Conservation (phyloP, 2,113 vertebrate genomes). For the Burhinus oedicnemus region DNA sequence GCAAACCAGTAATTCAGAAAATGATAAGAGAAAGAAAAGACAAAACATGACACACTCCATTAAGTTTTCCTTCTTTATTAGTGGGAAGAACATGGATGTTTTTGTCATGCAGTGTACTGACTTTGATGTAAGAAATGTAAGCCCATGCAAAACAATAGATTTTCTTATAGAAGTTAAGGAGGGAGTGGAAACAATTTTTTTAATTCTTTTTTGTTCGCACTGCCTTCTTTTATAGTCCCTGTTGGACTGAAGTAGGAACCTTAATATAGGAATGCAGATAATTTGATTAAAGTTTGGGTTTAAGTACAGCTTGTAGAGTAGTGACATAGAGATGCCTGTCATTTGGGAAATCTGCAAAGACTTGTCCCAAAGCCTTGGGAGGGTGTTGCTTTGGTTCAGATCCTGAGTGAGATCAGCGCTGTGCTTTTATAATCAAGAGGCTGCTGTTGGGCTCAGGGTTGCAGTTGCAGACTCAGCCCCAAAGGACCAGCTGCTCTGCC, state of each 20-base stretch:
- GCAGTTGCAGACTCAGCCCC: neutral
- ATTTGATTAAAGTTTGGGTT: neutral
- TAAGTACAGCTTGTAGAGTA: neutral
- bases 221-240: neutral
- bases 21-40: neutral
- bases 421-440: neutral
- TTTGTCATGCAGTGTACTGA: neutral
- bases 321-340: neutral
- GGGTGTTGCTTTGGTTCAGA: neutral
- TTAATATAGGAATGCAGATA: neutral
- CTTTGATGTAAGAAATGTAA: neutral
- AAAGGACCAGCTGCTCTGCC: conserved; percentile 11
- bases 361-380: neutral
- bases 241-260: neutral
- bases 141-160: neutral
- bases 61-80: neutral
- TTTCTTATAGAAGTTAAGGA: neutral
- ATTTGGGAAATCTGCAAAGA: neutral
- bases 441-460: neutral
- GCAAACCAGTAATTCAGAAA: neutral
- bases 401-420: neutral
- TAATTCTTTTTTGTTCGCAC: neutral
- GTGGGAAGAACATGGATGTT: neutral
- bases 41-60: neutral
- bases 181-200: neutral